A percentile compares a stretch with the other conserved stretches of the same genome.
These are phyloP conservation scores for Scelioninae gen. 1 DNA, from an alignment of 2,888 invertebrate genomes.

Conservation along the genomic window DNA sequence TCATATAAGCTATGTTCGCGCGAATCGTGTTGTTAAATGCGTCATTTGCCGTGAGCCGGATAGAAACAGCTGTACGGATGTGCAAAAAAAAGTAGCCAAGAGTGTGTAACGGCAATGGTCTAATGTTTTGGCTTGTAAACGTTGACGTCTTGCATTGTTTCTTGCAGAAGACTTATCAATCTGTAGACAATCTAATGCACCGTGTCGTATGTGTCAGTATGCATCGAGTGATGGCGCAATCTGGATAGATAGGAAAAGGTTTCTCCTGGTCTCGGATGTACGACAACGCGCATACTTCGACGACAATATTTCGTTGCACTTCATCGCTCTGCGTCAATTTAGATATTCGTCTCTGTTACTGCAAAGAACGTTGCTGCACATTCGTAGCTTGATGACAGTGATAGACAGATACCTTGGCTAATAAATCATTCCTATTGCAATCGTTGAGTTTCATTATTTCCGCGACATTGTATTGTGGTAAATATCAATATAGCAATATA, in stretches of 20 bases:
- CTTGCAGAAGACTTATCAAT: constrained; percentile 48
- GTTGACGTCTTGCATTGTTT: constrained; percentile 14
- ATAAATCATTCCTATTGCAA: constrained; percentile 37
- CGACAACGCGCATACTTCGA: constrained; percentile 20
- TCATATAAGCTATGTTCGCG: constrained; percentile 65
- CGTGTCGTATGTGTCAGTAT: constrained; percentile 47
- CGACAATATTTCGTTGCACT: constrained; percentile 60
- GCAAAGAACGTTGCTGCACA: constrained; percentile 2
- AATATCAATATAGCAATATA: not conserved
- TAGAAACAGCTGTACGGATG: too few species aligned
- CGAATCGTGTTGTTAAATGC: constrained; percentile 67
- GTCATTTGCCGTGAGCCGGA: constrained; percentile 50
- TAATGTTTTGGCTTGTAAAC: constrained; percentile 2
- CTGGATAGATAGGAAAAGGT: constrained; percentile 39
- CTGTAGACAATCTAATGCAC: constrained; percentile 45
- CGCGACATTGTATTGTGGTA: not conserved
- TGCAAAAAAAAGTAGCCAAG: too few species aligned
- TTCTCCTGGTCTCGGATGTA: constrained; percentile 36
- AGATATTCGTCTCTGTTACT: constrained; percentile 47
- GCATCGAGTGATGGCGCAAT: constrained; percentile 42
- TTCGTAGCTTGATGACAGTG: constrained; percentile 46
- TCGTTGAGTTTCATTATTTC: constrained; percentile 15
- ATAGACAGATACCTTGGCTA: constrained; percentile 48
- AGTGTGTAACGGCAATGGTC: too few species aligned
- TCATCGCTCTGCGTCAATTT: constrained; percentile 65